Conservation (phyloP, 1,140 invertebrate genomes). For the Bilobella aurantiaca region DNA sequence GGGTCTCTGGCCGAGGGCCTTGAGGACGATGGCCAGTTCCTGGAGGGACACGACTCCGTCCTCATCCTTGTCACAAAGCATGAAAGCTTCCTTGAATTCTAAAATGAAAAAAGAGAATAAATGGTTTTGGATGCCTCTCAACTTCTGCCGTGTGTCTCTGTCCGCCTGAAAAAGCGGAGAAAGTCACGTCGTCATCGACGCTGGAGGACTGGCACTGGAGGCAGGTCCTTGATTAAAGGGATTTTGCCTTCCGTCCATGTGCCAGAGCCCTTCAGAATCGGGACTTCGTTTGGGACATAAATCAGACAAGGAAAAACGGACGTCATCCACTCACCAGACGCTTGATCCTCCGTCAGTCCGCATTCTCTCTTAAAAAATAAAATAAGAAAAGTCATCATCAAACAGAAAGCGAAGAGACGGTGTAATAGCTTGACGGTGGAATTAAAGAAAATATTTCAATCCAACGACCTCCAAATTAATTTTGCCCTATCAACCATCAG, state of each 20-base stretch:
- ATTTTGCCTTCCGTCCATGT: too few relatives aligned
- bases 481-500: neutral
- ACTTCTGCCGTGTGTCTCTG: too few relatives aligned
- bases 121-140: too few relatives aligned
- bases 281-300: neutral
- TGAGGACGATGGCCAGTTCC: conserved; percentile 78
- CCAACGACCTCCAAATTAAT: neutral
- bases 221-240: too few relatives aligned
- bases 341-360: conserved; percentile 73
- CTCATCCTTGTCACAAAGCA: conserved; percentile 85
- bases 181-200: neutral
- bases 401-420: too few relatives aligned
- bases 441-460: too few relatives aligned
- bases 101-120: conserved; percentile 44
- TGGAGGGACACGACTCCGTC: conserved; percentile 81
- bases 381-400: too few relatives aligned
- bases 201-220: too few relatives aligned
- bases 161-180: too few relatives aligned
- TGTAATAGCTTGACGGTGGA: too few relatives aligned
- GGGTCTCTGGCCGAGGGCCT: conserved; percentile 74
- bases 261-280: too few relatives aligned
- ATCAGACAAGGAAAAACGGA: neutral
- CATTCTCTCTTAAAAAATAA: conserved; percentile 80
- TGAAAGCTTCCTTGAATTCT: conserved; percentile 85
- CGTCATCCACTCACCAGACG: conserved; percentile 51